A percentile compares a stretch with the other conserved stretches of the same genome.
phyloP scores from a whole-genome alignment of 2,888 invertebrate species.

The Drosophila koepferae region DNA sequence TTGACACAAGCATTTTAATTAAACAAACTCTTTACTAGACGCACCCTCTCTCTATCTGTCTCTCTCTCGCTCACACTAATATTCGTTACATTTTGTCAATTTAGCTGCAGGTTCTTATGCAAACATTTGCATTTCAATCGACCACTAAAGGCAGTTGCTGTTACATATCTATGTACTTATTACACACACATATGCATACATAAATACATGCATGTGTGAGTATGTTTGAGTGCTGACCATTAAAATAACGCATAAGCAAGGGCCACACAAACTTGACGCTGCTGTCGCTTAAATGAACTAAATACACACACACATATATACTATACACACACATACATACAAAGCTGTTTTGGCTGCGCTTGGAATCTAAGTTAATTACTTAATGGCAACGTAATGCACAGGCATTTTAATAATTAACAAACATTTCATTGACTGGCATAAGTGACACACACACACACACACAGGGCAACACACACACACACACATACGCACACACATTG shows the following conservation, averaged over 20 bases:
- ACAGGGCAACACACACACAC: constrained; percentile 19
- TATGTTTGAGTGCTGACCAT: neutral
- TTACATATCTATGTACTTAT: constrained; percentile 12
- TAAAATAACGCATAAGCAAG: constrained; percentile 50
- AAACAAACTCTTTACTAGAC: neutral
- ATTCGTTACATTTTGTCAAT: neutral
- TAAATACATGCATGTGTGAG: neutral
- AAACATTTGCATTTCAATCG: constrained; percentile 13
- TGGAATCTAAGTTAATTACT: constrained; percentile 72
- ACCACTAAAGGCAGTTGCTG: neutral
- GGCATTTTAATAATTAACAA: constrained; percentile 71
- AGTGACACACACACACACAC: constrained; percentile 24
- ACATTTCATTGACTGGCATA: constrained; percentile 73
- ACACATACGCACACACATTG: constrained; percentile 32
- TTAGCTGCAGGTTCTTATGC: neutral
- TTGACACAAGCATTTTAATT: neutral
- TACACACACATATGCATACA: neutral
- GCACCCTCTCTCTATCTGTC: neutral
- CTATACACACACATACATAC: constrained; percentile 2
- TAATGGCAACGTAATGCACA: constrained; percentile 74
- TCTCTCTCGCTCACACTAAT: neutral
- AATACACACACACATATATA: neutral
- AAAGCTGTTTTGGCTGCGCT: constrained; percentile 31
- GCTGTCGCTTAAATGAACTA: neutral
- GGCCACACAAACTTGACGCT: constrained; percentile 15